These are phyloP conservation scores for Trichonephila inaurata DNA, from an alignment of 1,140 invertebrate species.

Conservation along the genomic window DNA sequence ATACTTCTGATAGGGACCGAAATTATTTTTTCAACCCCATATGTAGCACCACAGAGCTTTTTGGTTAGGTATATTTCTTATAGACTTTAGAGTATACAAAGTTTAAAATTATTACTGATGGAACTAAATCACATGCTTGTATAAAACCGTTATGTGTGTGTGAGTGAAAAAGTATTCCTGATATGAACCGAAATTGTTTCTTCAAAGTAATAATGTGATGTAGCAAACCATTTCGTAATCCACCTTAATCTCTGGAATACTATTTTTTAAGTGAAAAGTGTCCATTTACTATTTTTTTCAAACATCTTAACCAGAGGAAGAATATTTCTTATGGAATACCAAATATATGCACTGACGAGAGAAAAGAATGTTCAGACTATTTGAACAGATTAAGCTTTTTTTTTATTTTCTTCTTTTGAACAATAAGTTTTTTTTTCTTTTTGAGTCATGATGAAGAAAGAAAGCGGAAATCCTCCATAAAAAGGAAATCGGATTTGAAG, in stretches of 20 bases:
- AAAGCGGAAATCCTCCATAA: slow-evolving; percentile 16
- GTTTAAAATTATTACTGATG: too few species aligned
- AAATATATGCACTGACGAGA: not conserved
- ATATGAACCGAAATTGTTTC: too few species aligned
- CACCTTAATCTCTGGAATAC: not conserved
- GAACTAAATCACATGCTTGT: too few species aligned
- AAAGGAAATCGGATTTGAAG: slow-evolving; percentile 52
- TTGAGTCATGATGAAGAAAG: not conserved
- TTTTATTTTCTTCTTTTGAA: not conserved
- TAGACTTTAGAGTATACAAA: too few species aligned
- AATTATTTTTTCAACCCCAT: too few species aligned
- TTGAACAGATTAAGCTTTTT: slow-evolving; percentile 8
- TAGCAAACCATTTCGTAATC: not conserved
- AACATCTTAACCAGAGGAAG: slow-evolving; percentile 4
- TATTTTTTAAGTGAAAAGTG: not conserved
- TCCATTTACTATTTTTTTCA: not conserved
- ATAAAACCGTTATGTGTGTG: too few species aligned
- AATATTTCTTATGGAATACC: not conserved
- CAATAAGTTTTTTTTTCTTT: not conserved
- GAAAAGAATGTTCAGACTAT: slow-evolving; percentile 1
- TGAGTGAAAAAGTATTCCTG: too few species aligned
- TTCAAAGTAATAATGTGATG: too few species aligned
- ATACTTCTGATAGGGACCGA: too few species aligned
- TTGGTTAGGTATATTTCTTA: too few species aligned
- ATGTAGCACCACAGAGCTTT: too few species aligned